Evolutionary conservation across 1,140 invertebrate species (phyloP).

Genomic region (Helicoverpa armigera): DNA sequence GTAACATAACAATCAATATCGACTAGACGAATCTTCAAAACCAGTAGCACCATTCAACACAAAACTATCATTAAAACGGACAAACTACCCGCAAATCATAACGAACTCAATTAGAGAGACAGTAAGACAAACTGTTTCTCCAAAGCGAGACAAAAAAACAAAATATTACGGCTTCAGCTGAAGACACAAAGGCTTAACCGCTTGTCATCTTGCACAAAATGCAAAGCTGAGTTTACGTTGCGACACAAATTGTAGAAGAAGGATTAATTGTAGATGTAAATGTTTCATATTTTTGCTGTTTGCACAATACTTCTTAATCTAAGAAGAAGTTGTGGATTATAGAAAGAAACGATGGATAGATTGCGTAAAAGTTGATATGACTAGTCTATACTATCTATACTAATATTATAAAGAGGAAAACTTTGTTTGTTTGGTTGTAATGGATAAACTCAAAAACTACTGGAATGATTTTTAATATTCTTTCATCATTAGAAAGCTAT

Average conservation of each 20-base stretch:
- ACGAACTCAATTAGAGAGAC: slow-evolving; percentile 28
- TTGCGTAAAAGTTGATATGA: no score
- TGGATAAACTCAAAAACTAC: no score
- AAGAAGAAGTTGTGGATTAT: no score
- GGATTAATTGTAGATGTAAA: no score
- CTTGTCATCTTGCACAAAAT: slow-evolving; percentile 29
- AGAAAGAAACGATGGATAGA: no score
- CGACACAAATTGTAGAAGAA: neutral
- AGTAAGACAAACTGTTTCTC: slow-evolving; percentile 29
- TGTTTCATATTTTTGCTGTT: no score
- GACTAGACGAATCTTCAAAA: neutral
- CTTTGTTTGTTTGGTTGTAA: no score
- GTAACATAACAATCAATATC: neutral
- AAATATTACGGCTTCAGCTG: neutral
- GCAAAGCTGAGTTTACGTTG: neutral
- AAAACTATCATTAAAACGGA: neutral
- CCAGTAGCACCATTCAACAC: neutral
- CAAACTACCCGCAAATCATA: neutral
- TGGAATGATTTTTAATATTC: no score
- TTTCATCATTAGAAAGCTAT: no score
- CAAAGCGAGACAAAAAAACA: slow-evolving; percentile 16
- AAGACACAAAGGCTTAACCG: slow-evolving; percentile 32
- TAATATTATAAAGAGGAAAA: no score
- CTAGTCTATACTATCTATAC: no score
- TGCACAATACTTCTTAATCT: no score